A percentile compares a stretch with the other conserved stretches of the same genome.
Evolutionary conservation across 2,797 vertebrate genomes (phyloP).

Genomic region (Typhlichthys subterraneus): DNA sequence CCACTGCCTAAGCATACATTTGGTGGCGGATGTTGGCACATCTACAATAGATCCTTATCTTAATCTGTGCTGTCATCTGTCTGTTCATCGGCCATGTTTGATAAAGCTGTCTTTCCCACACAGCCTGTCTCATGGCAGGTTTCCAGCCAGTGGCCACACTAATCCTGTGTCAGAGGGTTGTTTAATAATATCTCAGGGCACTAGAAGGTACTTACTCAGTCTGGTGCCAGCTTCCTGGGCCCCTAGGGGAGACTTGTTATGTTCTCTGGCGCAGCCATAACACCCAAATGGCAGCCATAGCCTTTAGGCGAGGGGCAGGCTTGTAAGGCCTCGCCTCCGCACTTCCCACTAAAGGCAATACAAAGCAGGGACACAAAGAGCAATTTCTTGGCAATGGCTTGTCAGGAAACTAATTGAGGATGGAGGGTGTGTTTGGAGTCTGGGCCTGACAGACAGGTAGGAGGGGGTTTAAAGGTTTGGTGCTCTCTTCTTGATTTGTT

Average conservation of each 20-base stretch:
- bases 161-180: slow-evolving; percentile 76
- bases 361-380: slow-evolving; percentile 86
- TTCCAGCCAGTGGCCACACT: slow-evolving; percentile 63
- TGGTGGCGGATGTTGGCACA: slow-evolving; percentile 6
- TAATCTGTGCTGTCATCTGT: slow-evolving; percentile 34
- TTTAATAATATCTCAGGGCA: slow-evolving; percentile 81
- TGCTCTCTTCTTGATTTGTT: slow-evolving; percentile 83
- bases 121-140: slow-evolving; percentile 12
- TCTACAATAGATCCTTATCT: slow-evolving; percentile 12
- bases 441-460: slow-evolving; percentile 74
- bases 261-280: slow-evolving; percentile 60
- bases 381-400: slow-evolving; percentile 88
- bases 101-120: slow-evolving; percentile 69
- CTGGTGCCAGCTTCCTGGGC: slow-evolving; percentile 81
- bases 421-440: slow-evolving; percentile 75
- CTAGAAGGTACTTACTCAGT: slow-evolving; percentile 77
- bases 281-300: slow-evolving; percentile 72
- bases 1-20: neutral
- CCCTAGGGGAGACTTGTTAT: slow-evolving; percentile 72
- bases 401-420: slow-evolving; percentile 79
- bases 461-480: slow-evolving; percentile 68
- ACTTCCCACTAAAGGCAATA: slow-evolving; percentile 79
- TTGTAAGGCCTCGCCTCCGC: slow-evolving; percentile 83
- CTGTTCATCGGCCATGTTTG: slow-evolving; percentile 46
- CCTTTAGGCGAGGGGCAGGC: slow-evolving; percentile 77